phyloP scores from a whole-genome alignment of 2,113 vertebrate genomes.

The Clupea harengus region DNA sequence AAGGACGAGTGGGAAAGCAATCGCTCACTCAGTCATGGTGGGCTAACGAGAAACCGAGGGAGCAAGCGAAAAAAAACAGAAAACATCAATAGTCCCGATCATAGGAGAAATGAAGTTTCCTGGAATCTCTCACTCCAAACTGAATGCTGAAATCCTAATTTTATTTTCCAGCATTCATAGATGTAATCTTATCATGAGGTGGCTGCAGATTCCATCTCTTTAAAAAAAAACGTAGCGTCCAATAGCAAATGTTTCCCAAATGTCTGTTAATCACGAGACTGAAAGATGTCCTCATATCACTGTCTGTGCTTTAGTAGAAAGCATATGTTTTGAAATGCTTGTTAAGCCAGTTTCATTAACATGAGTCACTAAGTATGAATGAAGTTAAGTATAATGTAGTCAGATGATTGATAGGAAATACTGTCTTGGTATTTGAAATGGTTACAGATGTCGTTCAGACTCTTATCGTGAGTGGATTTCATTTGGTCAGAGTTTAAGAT shows the following conservation, averaged over 20 bases:
- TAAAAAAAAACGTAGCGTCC: background rate
- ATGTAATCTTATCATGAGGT: slow-evolving; percentile 1
- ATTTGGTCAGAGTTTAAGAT: background rate
- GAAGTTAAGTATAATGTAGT: background rate
- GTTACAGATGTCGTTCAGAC: background rate
- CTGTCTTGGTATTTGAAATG: background rate
- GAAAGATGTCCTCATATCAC: background rate
- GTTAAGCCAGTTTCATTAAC: background rate
- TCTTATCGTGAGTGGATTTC: background rate
- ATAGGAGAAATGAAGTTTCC: background rate
- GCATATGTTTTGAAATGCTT: background rate
- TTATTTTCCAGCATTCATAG: background rate
- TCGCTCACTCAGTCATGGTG: slow-evolving; percentile 5
- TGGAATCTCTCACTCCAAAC: background rate
- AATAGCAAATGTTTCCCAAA: slow-evolving; percentile 1
- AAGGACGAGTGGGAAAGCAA: background rate
- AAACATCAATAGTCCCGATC: slow-evolving; percentile 5
- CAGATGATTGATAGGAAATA: background rate
- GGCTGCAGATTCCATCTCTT: background rate
- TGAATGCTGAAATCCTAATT: background rate
- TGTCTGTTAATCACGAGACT: background rate
- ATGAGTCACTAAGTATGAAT: background rate
- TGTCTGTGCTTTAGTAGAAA: background rate
- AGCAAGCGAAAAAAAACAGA: background rate
- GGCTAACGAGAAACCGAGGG: background rate